These are phyloP conservation scores for Clivina fossor DNA, from an alignment of 2,888 invertebrate genomes.

Conservation along the genomic window DNA sequence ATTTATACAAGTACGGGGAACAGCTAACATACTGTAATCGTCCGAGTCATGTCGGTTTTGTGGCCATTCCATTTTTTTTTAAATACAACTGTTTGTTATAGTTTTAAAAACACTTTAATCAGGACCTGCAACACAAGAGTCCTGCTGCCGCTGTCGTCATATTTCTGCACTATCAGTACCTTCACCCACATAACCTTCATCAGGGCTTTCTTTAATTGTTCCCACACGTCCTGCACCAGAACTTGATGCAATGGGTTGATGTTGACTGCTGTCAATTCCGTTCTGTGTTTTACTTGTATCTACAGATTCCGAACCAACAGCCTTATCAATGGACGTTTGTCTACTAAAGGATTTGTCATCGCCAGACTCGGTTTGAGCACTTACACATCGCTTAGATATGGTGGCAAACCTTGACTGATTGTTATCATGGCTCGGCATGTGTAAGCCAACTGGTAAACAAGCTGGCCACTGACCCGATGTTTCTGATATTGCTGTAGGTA, in stretches of 20 bases:
- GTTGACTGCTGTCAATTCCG: too few relatives aligned
- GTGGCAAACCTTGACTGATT: slow-evolving; percentile 16
- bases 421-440: slow-evolving; percentile 45
- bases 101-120: not conserved
- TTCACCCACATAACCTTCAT: slow-evolving; percentile 86
- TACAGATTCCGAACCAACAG: slow-evolving; percentile 49
- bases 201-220: slow-evolving; percentile 72
- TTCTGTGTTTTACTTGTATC: slow-evolving; percentile 47
- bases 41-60: not conserved
- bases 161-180: slow-evolving; percentile 51
- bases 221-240: not conserved
- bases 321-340: slow-evolving; percentile 48
- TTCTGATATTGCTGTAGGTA: slow-evolving; percentile 47
- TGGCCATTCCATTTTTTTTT: not conserved
- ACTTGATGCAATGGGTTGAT: slow-evolving; percentile 54
- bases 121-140: slow-evolving; percentile 2
- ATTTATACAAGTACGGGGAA: slow-evolving; percentile 22
- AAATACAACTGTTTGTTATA: too few relatives aligned
- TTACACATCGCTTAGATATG: slow-evolving; percentile 18
- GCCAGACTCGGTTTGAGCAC: slow-evolving; percentile 17
- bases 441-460: slow-evolving; percentile 54
- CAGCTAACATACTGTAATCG: not conserved
- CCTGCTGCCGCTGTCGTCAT: slow-evolving; percentile 11
- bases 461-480: slow-evolving; percentile 55
- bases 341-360: slow-evolving; percentile 3